Percentiles rank a stretch among this genome's conserved stretches.
phyloP scores from a whole-genome alignment of 2,113 vertebrate genomes.

The Recurvirostra avosetta region DNA sequence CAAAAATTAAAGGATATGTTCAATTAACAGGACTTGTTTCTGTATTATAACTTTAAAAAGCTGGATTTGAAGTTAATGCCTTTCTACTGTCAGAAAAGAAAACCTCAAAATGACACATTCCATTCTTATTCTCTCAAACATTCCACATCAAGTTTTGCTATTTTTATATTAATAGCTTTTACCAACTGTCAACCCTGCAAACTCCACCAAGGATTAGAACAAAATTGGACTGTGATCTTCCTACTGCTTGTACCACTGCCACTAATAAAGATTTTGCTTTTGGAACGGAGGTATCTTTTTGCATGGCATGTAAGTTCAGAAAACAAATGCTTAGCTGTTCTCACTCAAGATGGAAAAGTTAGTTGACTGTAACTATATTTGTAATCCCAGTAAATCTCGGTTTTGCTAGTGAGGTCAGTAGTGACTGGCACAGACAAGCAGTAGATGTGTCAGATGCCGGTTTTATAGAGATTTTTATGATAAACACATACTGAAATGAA shows the following conservation, averaged over 20 bases:
- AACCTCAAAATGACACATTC: slow-evolving; percentile 3
- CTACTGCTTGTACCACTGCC: not conserved
- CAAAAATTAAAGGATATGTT: not conserved
- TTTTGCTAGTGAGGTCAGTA: not conserved
- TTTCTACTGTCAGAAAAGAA: not conserved
- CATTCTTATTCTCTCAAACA: not conserved
- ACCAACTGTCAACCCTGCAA: not conserved
- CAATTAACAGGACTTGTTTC: not conserved
- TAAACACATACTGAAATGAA: slow-evolving; percentile 1
- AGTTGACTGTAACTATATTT: not conserved
- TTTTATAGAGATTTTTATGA: slow-evolving; percentile 38
- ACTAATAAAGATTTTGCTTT: not conserved
- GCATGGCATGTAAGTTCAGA: not conserved
- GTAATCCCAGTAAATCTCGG: not conserved
- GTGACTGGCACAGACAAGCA: not conserved
- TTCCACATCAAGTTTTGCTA: slow-evolving; percentile 12
- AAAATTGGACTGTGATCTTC: not conserved
- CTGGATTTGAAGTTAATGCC: not conserved
- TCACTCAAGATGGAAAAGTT: not conserved
- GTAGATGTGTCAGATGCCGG: slow-evolving; percentile 5
- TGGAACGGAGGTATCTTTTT: not conserved
- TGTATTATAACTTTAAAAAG: not conserved
- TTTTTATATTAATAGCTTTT: slow-evolving; percentile 3
- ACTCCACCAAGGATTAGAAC: not conserved
- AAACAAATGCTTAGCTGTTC: slow-evolving; percentile 23